phyloP scores from a whole-genome alignment of 2,888 invertebrate species.

The Alloplasta piceator region DNA sequence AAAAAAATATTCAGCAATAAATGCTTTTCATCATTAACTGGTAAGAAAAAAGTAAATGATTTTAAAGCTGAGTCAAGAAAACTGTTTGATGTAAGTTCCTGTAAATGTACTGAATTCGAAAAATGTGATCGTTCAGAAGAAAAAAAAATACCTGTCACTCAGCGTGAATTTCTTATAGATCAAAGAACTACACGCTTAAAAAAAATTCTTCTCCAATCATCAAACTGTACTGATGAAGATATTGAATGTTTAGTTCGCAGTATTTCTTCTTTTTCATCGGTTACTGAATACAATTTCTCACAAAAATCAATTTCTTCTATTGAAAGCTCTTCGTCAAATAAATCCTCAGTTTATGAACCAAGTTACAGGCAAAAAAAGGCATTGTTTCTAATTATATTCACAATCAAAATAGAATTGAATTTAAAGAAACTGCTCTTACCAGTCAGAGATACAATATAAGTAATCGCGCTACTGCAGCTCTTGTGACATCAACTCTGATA shows the following conservation, averaged over 20 bases:
- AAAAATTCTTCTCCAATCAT: no score
- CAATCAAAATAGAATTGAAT: neutral
- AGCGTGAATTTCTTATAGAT: no score
- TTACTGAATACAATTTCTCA: slow-evolving; percentile 7
- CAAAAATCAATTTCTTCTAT: slow-evolving; percentile 15
- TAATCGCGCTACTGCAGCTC: neutral
- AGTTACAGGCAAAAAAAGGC: slow-evolving; percentile 17
- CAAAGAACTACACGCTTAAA: no score
- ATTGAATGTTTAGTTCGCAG: no score
- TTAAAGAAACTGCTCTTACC: slow-evolving; percentile 10
- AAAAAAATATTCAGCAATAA: no score
- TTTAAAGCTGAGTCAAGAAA: slow-evolving; percentile 2
- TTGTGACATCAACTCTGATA: slow-evolving; percentile 4
- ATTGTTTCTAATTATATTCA: slow-evolving; percentile 1
- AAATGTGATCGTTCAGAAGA: slow-evolving; percentile 14
- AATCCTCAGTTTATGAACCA: slow-evolving; percentile 23
- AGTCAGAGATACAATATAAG: no score
- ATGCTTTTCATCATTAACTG: no score
- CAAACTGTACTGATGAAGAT: no score
- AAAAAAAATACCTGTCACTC: neutral
- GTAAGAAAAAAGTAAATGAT: neutral
- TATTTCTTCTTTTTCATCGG: no score
- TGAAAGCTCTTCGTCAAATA: slow-evolving; percentile 15
- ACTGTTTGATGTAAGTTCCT: slow-evolving; percentile 19
- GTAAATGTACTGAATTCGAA: slow-evolving; percentile 19